phyloP scores from a whole-genome alignment of 30 jellyfish, hydroid and myxozoan species.

The Aurelia aurita complex sp. Pacific region DNA sequence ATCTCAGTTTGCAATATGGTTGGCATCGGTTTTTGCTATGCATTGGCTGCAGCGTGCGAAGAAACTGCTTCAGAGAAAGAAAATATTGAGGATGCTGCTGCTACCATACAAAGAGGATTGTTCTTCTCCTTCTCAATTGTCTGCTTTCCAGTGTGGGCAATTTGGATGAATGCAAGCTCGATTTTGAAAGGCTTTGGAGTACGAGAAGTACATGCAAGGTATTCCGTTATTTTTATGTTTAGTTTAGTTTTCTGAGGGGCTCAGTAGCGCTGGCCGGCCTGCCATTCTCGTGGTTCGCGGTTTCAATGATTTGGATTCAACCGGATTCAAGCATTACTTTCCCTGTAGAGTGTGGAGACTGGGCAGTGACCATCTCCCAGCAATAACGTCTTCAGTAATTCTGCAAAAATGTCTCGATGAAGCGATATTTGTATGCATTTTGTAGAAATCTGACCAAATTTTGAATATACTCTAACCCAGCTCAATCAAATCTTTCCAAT shows the following conservation, averaged over 20 bases:
- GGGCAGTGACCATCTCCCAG: too few species aligned
- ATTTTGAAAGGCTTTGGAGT: constrained; percentile 22
- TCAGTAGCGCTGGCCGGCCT: too few species aligned
- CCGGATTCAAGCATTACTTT: too few species aligned
- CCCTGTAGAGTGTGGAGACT: too few species aligned
- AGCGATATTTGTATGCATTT: too few species aligned
- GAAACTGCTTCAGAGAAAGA: constrained; percentile 27
- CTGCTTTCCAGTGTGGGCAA: constrained; percentile 56
- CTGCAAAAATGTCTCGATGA: too few species aligned
- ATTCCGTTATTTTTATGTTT: background rate
- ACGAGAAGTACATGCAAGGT: constrained; percentile 18
- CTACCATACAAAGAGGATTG: constrained; percentile 36
- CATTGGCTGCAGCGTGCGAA: constrained; percentile 28
- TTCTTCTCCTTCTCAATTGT: constrained; percentile 17
- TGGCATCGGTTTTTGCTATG: constrained; percentile 47
- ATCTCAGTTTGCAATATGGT: constrained; percentile 32
- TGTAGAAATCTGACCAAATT: too few species aligned
- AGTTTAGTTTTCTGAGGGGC: background rate
- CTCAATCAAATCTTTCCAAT: too few species aligned
- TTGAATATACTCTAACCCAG: too few species aligned
- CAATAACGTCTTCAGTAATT: too few species aligned
- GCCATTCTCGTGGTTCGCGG: too few species aligned
- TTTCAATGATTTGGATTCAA: too few species aligned
- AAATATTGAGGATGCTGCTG: constrained; percentile 20
- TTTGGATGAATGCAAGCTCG: constrained; percentile 54